Percentiles rank a stretch among this genome's conserved stretches.
These are phyloP conservation scores for Stichopus chloronotus DNA, from an alignment of 35 echinoderm and acorn worm species.

Conservation along the genomic window DNA sequence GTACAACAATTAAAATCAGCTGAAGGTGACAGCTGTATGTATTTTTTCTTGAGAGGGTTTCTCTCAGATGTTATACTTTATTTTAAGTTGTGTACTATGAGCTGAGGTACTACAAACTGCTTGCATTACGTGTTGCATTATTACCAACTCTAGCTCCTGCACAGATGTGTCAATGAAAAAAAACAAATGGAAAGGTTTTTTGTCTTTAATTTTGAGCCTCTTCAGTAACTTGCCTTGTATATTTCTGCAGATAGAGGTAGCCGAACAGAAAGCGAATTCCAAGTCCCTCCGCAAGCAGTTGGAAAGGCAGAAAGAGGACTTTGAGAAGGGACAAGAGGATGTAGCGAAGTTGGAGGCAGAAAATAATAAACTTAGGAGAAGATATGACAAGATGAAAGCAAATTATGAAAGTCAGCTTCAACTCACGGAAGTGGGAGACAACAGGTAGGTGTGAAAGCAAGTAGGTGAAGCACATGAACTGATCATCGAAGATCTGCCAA, in stretches of 20 bases:
- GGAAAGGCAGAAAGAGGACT: slow-evolving; percentile 58
- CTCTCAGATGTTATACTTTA: too few relatives aligned
- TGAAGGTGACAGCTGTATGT: too few relatives aligned
- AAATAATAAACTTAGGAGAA: slow-evolving; percentile 66
- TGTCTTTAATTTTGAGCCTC: too few relatives aligned
- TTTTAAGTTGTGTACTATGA: too few relatives aligned
- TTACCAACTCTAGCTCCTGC: too few relatives aligned
- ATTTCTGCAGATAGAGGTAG: slow-evolving; percentile 59
- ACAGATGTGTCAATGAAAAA: too few relatives aligned
- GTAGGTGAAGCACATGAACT: background rate
- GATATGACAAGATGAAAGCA: slow-evolving; percentile 71
- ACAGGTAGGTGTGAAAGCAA: slow-evolving; percentile 48
- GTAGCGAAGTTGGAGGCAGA: slow-evolving; percentile 68
- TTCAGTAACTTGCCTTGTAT: too few relatives aligned
- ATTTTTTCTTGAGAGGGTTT: too few relatives aligned
- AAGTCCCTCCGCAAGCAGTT: slow-evolving; percentile 68
- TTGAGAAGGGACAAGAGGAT: slow-evolving; percentile 60
- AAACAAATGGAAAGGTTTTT: too few relatives aligned
- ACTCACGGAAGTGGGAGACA: slow-evolving; percentile 63
- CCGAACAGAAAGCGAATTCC: slow-evolving; percentile 55
- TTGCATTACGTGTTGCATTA: too few relatives aligned
- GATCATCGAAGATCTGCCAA: background rate
- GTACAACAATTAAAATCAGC: too few relatives aligned
- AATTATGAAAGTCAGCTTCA: slow-evolving; percentile 74
- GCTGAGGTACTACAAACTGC: too few relatives aligned